phyloP scores from a whole-genome alignment of 2,888 invertebrate genomes.

The Emmelina monodactyla region DNA sequence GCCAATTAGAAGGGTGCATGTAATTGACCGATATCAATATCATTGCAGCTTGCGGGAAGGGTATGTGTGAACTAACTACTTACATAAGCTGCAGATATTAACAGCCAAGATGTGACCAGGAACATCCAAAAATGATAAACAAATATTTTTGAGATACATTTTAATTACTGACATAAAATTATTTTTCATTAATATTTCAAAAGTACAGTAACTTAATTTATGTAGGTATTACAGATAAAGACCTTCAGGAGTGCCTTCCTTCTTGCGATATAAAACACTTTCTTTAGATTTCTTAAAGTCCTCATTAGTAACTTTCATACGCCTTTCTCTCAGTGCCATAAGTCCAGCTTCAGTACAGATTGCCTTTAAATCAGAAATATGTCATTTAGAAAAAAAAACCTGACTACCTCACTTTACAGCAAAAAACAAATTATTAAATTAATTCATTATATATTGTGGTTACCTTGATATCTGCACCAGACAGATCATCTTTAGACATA shows the following conservation, averaged over 20 bases:
- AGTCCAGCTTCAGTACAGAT: constrained; percentile 99
- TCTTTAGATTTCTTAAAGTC: constrained; percentile 99
- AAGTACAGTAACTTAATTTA: constrained; percentile 13
- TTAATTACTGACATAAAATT: constrained; percentile 1
- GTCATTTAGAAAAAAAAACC: too few relatives aligned
- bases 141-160: constrained; percentile 2
- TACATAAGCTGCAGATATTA: too few relatives aligned
- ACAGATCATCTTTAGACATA: constrained; percentile 99
- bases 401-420: too few relatives aligned
- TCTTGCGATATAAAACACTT: constrained; percentile 97
- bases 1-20: too few relatives aligned
- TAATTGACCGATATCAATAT: too few relatives aligned
- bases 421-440: constrained; percentile 4
- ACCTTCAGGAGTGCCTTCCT: constrained; percentile 99
- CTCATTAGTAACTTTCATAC: constrained; percentile 99
- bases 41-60: too few relatives aligned
- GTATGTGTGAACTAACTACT: too few relatives aligned
- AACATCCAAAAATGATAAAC: too few relatives aligned
- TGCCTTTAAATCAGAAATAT: constrained; percentile 84
- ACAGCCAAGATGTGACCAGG: too few relatives aligned
- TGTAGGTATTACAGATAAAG: constrained; percentile 84
- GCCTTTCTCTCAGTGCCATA: constrained; percentile 94
- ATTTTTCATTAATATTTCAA: neutral
- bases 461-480: constrained; percentile 95
- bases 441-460: constrained; percentile 10